These are phyloP conservation scores for Palaemon carinicauda DNA, from an alignment of 1,140 invertebrate genomes.

Conservation along the genomic window DNA sequence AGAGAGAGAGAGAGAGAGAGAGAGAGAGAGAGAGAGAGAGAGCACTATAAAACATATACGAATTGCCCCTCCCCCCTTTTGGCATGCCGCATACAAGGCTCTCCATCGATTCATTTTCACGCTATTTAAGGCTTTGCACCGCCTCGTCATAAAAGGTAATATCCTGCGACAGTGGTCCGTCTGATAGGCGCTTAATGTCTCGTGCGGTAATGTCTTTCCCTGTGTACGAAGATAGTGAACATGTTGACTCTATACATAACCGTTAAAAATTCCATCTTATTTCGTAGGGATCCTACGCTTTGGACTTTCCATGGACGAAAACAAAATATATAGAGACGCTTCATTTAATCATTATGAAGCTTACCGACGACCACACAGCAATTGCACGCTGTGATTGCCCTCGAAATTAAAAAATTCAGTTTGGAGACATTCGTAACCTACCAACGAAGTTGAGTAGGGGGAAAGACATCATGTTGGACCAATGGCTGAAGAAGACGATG, in stretches of 20 bases:
- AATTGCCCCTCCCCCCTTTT: constrained; percentile 11
- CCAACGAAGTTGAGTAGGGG: constrained; percentile 21
- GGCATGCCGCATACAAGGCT: constrained; percentile 11
- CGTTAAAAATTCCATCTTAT: background rate
- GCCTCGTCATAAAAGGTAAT: constrained; percentile 44
- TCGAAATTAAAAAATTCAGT: background rate
- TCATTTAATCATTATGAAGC: background rate
- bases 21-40: constrained; percentile 9
- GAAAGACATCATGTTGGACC: constrained; percentile 22
- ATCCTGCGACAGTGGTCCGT: constrained; percentile 42
- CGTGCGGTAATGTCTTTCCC: constrained; percentile 35
- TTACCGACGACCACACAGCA: background rate
- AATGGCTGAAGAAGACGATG: constrained; percentile 3
- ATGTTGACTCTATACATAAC: background rate
- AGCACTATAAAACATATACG: constrained; percentile 46
- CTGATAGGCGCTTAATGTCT: constrained; percentile 43
- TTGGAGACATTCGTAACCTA: constrained; percentile 10
- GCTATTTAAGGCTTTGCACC: constrained; percentile 47
- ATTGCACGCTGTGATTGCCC: background rate
- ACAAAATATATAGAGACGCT: background rate
- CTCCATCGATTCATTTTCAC: constrained; percentile 49
- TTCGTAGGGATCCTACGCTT: background rate
- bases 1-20: too few species aligned
- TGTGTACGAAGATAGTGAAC: background rate
- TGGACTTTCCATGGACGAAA: background rate